Percentiles rank a stretch among this genome's conserved stretches.
phyloP scores from a whole-genome alignment of 2,113 vertebrate genomes.

The Apus apus region DNA sequence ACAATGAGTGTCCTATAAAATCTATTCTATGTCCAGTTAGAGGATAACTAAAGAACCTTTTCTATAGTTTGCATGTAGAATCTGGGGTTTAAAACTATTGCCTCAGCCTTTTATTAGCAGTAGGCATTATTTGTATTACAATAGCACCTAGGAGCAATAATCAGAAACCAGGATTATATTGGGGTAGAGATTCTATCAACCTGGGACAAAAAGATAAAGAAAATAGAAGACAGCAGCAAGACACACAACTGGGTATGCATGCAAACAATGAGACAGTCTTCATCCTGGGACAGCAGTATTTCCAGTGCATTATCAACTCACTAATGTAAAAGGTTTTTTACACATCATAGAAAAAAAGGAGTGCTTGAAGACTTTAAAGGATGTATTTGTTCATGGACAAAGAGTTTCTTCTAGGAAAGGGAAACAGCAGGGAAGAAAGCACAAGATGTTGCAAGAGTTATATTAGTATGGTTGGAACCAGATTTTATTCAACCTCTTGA shows the following conservation, averaged over 20 bases:
- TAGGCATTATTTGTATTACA: not conserved
- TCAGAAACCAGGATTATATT: not conserved
- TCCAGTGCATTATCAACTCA: not conserved
- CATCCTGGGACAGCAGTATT: not conserved
- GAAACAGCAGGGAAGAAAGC: not conserved
- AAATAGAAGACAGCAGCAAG: not conserved
- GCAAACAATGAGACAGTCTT: not conserved
- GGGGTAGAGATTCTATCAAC: not conserved
- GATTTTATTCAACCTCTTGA: not conserved
- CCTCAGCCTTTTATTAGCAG: not conserved
- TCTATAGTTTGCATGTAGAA: not conserved
- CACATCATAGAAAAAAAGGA: not conserved
- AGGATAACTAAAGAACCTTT: not conserved
- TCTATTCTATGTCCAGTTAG: not conserved
- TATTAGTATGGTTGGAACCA: not conserved
- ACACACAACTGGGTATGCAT: not conserved
- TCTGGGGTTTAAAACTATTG: not conserved
- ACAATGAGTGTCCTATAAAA: not conserved
- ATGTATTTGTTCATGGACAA: not conserved
- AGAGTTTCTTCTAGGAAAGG: not conserved
- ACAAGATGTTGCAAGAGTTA: not conserved
- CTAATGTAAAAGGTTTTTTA: not conserved
- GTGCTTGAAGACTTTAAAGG: not conserved
- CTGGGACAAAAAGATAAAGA: not conserved
- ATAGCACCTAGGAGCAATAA: not conserved